phyloP scores from a whole-genome alignment of 2,888 invertebrate species.

The Sarcophaga variegata region DNA sequence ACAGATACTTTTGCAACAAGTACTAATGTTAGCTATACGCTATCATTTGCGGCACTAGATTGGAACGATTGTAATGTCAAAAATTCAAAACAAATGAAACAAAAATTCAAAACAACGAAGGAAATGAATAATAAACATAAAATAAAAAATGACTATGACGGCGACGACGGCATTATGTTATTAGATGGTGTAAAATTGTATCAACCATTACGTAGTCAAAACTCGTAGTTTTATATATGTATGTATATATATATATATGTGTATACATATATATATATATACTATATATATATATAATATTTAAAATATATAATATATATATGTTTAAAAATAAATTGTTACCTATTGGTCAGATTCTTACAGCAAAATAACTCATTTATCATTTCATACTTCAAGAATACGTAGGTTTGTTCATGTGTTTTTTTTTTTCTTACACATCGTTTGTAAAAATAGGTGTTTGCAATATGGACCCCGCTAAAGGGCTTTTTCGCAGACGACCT shows the following conservation, averaged over 20 bases:
- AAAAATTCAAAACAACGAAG: slow-evolving; percentile 15
- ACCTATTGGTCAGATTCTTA: too few relatives aligned
- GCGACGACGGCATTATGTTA: slow-evolving; percentile 64
- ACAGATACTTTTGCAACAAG: slow-evolving; percentile 29
- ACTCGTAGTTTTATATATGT: too few relatives aligned
- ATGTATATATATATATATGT: too few relatives aligned
- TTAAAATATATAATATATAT: too few relatives aligned
- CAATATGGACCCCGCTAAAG: slow-evolving; percentile 80
- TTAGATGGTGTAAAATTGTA: slow-evolving; percentile 75
- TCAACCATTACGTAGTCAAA: slow-evolving; percentile 42
- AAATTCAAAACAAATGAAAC: slow-evolving; percentile 33
- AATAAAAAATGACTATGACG: too few relatives aligned
- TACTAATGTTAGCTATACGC: slow-evolving; percentile 59
- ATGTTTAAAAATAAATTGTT: too few relatives aligned
- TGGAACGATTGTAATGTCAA: slow-evolving; percentile 71
- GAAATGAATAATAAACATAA: too few relatives aligned
- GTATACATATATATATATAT: too few relatives aligned
- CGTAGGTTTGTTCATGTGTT: slow-evolving; percentile 4
- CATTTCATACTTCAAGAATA: slow-evolving; percentile 5
- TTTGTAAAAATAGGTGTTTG: slow-evolving; percentile 77
- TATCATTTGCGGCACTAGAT: slow-evolving; percentile 72
- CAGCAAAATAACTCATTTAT: slow-evolving; percentile 15
- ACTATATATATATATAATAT: too few relatives aligned
- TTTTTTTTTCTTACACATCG: neutral
- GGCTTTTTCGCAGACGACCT: slow-evolving; percentile 81